A percentile compares a stretch with the other conserved stretches of the same genome.
Evolutionary conservation across 2,888 invertebrate genomes (phyloP).

Genomic region (Callimorpha dominula): DNA sequence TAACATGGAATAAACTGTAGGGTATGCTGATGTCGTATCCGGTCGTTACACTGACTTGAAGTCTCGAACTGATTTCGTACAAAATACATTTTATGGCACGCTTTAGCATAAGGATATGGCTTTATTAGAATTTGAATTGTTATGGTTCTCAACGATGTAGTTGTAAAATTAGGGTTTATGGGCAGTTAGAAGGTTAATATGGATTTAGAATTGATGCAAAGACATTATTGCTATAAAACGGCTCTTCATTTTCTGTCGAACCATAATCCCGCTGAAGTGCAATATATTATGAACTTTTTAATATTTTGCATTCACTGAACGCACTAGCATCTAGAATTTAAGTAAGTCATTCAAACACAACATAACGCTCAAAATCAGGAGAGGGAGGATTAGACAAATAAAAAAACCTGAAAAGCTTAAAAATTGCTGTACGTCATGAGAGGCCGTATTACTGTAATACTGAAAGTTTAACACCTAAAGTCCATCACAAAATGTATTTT

Average conservation of each 20-base stretch:
- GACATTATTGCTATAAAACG: background rate
- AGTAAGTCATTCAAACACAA: no score
- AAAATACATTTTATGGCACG: constrained; percentile 41
- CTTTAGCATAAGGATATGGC: constrained; percentile 28
- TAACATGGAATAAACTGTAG: constrained; percentile 47
- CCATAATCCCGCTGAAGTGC: background rate
- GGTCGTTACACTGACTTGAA: constrained; percentile 39
- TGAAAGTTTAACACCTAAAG: no score
- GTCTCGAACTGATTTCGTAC: constrained; percentile 32
- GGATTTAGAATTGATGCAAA: background rate
- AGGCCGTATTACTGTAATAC: background rate
- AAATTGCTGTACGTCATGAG: no score
- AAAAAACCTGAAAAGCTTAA: no score
- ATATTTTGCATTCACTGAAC: no score
- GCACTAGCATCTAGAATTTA: no score
- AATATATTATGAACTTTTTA: background rate
- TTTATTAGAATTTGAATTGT: constrained; percentile 40
- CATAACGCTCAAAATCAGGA: no score
- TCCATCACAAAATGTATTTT: background rate
- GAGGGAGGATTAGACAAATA: no score
- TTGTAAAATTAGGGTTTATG: constrained; percentile 38
- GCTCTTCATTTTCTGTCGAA: background rate
- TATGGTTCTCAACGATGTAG: constrained; percentile 37
- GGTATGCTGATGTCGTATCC: constrained; percentile 50
- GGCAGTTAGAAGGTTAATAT: constrained; percentile 30